phyloP scores from a whole-genome alignment of 2,797 vertebrate genomes.

The Nannoperca obscura region DNA sequence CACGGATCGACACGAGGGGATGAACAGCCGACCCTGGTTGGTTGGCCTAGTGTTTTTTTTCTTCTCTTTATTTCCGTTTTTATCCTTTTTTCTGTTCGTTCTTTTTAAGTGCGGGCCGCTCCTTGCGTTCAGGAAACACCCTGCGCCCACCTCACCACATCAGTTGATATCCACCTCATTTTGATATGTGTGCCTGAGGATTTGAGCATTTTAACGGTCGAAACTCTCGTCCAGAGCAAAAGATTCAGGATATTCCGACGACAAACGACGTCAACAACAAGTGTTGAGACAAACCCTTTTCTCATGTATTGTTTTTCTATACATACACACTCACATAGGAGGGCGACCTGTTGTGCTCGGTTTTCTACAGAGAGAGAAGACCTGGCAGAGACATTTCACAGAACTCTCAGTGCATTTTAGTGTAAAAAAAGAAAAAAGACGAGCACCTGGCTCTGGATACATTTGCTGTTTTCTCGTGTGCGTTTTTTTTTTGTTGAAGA shows the following conservation, averaged over 20 bases:
- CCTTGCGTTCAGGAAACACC: constrained; percentile 77
- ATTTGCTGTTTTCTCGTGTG: constrained; percentile 88
- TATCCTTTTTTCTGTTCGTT: constrained; percentile 18
- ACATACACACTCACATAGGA: constrained; percentile 52
- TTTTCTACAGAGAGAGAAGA: constrained; percentile 67
- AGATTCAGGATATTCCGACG: constrained; percentile 57
- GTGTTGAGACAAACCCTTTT: constrained; percentile 62
- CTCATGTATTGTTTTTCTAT: constrained; percentile 75
- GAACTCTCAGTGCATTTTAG: constrained; percentile 91
- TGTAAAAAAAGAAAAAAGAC: constrained; percentile 82
- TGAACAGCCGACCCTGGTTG: constrained; percentile 74
- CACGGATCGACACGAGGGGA: constrained; percentile 50
- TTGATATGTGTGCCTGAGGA: constrained; percentile 74
- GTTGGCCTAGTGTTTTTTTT: constrained; percentile 53
- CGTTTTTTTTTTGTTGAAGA: constrained; percentile 76
- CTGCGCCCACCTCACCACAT: constrained; percentile 69
- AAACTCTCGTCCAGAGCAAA: constrained; percentile 47
- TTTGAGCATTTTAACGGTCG: constrained; percentile 47
- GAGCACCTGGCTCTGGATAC: constrained; percentile 90
- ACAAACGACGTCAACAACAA: constrained; percentile 1
- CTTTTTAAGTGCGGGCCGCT: constrained; percentile 74
- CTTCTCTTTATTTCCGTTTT: constrained; percentile 2
- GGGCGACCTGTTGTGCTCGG: constrained; percentile 46
- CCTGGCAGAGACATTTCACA: constrained; percentile 74
- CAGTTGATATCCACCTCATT: constrained; percentile 68